Conservation (phyloP, 2,113 vertebrate species). For the Eptesicus fuscus region DNA sequence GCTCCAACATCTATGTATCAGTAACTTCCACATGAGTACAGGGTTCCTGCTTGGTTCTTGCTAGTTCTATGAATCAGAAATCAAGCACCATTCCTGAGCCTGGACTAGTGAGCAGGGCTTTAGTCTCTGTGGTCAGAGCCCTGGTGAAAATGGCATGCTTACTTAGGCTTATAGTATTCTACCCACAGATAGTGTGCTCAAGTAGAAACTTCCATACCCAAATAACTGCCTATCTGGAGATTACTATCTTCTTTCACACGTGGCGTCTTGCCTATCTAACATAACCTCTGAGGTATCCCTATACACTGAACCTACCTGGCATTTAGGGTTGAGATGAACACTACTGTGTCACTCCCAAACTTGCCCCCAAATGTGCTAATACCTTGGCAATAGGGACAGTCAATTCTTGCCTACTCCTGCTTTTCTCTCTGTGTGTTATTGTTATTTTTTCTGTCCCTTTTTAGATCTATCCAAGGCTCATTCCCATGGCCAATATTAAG, state of each 20-base stretch:
- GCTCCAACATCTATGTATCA: too few species aligned
- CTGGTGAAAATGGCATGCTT: too few species aligned
- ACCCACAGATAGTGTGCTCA: not conserved
- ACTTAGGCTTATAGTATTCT: not conserved
- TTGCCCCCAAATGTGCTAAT: not conserved
- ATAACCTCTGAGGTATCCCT: not conserved
- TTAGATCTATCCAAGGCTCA: not conserved
- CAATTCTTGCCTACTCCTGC: not conserved
- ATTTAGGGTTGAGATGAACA: not conserved
- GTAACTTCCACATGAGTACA: not conserved
- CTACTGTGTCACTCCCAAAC: not conserved
- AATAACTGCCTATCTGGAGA: not conserved
- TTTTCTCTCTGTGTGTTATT: not conserved
- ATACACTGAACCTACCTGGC: not conserved
- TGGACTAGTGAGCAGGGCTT: too few species aligned
- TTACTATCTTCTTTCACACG: not conserved
- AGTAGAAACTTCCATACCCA: not conserved
- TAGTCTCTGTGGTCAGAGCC: too few species aligned
- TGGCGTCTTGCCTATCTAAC: not conserved
- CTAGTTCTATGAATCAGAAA: not conserved
- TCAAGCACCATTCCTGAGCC: not conserved
- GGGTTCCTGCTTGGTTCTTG: not conserved
- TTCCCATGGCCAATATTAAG: not conserved
- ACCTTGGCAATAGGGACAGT: not conserved
- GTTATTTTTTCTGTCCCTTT: not conserved